These are phyloP conservation scores for Cheumatopsyche charites DNA, from an alignment of 1,140 invertebrate genomes.

Conservation along the genomic window DNA sequence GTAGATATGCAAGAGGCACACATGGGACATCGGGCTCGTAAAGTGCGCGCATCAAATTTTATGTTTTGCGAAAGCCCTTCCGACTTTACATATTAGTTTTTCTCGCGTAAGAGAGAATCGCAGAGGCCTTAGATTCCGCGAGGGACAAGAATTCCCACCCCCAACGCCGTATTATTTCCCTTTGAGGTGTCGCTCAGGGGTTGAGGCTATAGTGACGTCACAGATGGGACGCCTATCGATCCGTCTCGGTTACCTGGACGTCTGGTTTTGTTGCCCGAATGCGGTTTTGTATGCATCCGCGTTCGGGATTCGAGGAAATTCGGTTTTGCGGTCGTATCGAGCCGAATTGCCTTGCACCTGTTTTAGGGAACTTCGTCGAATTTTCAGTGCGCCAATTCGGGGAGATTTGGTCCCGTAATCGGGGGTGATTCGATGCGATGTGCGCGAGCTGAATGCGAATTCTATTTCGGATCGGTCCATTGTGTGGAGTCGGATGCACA, in stretches of 20 bases:
- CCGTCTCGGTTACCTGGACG: background rate
- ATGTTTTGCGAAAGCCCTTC: background rate
- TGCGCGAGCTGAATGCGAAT: too few relatives aligned
- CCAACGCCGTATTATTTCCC: background rate
- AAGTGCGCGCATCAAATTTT: constrained; percentile 18
- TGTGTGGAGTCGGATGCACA: too few relatives aligned
- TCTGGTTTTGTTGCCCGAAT: background rate
- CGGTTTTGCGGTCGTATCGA: too few relatives aligned
- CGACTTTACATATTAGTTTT: constrained; percentile 23
- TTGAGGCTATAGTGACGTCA: background rate
- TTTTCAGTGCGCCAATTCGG: too few relatives aligned
- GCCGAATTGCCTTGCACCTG: too few relatives aligned
- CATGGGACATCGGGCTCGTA: background rate
- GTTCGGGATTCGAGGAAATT: too few relatives aligned
- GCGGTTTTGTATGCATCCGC: background rate
- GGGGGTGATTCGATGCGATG: background rate
- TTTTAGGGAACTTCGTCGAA: too few relatives aligned
- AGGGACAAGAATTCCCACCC: background rate
- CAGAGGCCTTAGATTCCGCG: background rate
- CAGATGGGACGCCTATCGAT: constrained; percentile 1
- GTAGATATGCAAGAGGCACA: background rate
- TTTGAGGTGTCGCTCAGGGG: background rate
- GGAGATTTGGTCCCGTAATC: too few relatives aligned
- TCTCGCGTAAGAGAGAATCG: constrained; percentile 10
- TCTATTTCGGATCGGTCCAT: too few relatives aligned